phyloP scores from a whole-genome alignment of 2,797 vertebrate genomes.

The Betta splendens region DNA sequence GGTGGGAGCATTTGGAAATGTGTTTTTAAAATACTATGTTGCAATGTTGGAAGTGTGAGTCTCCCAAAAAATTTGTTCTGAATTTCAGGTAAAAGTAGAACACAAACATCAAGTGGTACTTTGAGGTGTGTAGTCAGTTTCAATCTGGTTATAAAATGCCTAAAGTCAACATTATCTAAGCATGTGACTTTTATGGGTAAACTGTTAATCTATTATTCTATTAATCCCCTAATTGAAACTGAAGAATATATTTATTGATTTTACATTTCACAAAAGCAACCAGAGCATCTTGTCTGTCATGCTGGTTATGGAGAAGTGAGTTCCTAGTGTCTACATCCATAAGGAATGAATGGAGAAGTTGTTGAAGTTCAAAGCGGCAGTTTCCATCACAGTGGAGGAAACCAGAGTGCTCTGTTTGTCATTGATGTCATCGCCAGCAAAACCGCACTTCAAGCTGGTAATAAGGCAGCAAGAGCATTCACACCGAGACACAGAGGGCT shows the following conservation, averaged over 20 bases:
- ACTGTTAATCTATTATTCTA: too few relatives aligned
- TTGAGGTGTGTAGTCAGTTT: too few relatives aligned
- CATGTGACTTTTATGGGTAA: too few relatives aligned
- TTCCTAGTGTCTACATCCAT: constrained; percentile 45
- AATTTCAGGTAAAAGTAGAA: too few relatives aligned
- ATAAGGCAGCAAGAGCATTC: constrained; percentile 58
- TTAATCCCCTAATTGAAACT: too few relatives aligned
- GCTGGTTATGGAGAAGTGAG: constrained; percentile 22
- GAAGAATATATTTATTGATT: constrained; percentile 12
- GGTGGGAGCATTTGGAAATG: too few relatives aligned
- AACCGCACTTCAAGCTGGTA: constrained; percentile 71
- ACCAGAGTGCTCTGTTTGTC: constrained; percentile 69
- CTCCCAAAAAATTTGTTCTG: too few relatives aligned
- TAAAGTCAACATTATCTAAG: too few relatives aligned
- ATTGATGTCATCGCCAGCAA: constrained; percentile 72
- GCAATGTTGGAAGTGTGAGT: too few relatives aligned
- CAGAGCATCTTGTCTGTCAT: constrained; percentile 14
- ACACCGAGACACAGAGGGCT: constrained; percentile 64
- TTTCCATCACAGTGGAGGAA: constrained; percentile 62
- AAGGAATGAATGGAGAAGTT: constrained; percentile 66
- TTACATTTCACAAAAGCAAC: constrained; percentile 13
- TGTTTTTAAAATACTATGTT: too few relatives aligned
- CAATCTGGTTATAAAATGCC: too few relatives aligned
- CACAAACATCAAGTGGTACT: too few relatives aligned
- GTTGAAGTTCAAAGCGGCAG: constrained; percentile 69